These are phyloP conservation scores for Umimayanthus kanabou DNA, from an alignment of 92 coral and sea anemone species.

Conservation along the genomic window DNA sequence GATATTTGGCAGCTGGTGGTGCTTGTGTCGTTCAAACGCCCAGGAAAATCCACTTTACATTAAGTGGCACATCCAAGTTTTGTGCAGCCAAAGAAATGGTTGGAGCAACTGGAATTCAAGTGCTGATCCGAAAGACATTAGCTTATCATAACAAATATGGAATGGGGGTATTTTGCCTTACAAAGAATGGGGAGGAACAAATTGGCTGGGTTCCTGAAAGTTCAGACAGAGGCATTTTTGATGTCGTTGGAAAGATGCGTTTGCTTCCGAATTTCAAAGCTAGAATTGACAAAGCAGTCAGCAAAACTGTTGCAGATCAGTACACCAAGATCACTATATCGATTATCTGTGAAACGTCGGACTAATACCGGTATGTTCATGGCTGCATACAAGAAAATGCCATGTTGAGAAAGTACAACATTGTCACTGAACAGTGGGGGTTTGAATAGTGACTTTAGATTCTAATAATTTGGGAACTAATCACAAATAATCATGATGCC, in stretches of 20 bases:
- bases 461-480: too few species aligned
- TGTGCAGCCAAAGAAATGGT: not conserved
- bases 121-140: slow-evolving; percentile 15
- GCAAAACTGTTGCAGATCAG: slow-evolving; percentile 10
- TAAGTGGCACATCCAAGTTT: slow-evolving; percentile 6
- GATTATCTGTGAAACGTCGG: not conserved
- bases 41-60: not conserved
- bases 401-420: too few species aligned
- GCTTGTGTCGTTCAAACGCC: not conserved
- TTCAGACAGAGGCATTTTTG: not conserved
- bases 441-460: too few species aligned
- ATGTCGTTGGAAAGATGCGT: slow-evolving; percentile 14
- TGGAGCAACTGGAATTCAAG: not conserved
- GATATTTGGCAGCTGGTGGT: not conserved
- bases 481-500: too few species aligned
- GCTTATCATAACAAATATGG: slow-evolving; percentile 36
- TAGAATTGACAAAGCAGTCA: slow-evolving; percentile 19
- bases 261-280: slow-evolving; percentile 28
- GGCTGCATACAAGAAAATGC: too few species aligned
- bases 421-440: too few species aligned
- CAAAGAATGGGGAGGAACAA: slow-evolving; percentile 37
- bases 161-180: slow-evolving; percentile 41
- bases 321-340: slow-evolving; percentile 8
- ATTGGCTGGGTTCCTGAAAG: slow-evolving; percentile 44
- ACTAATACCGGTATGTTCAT: too few species aligned